Evolutionary conservation across 2,888 invertebrate species (phyloP).

Genomic region (Stenchaetothrips biformis): DNA sequence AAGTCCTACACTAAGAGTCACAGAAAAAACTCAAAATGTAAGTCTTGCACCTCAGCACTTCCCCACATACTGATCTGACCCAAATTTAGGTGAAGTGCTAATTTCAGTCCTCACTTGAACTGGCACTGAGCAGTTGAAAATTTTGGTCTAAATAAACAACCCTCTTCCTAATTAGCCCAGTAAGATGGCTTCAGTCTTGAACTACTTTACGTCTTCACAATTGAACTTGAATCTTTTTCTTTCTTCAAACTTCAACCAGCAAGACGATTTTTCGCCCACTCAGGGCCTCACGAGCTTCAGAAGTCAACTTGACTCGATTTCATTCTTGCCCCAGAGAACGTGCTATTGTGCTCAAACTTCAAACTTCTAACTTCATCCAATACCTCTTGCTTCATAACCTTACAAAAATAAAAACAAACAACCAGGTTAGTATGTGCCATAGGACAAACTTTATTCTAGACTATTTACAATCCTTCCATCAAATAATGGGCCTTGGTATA

Average conservation of each 20-base stretch:
- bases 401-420: slow-evolving; percentile 70
- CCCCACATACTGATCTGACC: not conserved
- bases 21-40: not conserved
- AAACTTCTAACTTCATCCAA: slow-evolving; percentile 60
- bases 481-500: not conserved
- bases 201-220: slow-evolving; percentile 17
- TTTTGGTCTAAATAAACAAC: slow-evolving; percentile 3
- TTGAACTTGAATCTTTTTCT: slow-evolving; percentile 11
- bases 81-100: slow-evolving; percentile 13
- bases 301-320: slow-evolving; percentile 23
- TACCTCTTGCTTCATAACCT: slow-evolving; percentile 79
- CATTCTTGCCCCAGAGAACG: slow-evolving; percentile 24
- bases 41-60: slow-evolving; percentile 13
- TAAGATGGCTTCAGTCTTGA: slow-evolving; percentile 13
- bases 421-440: slow-evolving; percentile 54
- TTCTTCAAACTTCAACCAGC: slow-evolving; percentile 21
- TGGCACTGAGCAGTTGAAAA: not conserved
- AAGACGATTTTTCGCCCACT: slow-evolving; percentile 16
- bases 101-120: not conserved
- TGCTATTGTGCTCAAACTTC: slow-evolving; percentile 23
- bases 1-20: not conserved
- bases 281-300: slow-evolving; percentile 10
- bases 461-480: slow-evolving; percentile 16
- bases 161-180: not conserved
- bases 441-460: slow-evolving; percentile 17